Conservation (phyloP, 2,888 invertebrate species). For the Tuta absoluta region DNA sequence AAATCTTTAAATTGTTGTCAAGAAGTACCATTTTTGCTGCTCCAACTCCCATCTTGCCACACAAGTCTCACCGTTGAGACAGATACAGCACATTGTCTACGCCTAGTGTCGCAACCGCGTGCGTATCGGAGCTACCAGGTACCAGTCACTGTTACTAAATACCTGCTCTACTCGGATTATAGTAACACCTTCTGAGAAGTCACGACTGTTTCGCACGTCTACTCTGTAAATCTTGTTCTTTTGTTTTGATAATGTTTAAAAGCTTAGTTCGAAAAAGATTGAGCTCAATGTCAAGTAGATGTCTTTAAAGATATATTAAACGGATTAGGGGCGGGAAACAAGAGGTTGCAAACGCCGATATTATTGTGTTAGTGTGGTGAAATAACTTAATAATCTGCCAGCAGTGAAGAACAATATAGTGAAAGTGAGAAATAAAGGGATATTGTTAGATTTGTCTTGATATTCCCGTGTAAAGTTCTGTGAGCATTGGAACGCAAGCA, state of each 20-base stretch:
- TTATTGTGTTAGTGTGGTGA: too few species aligned
- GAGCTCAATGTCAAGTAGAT: neutral
- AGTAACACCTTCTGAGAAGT: slow-evolving; percentile 10
- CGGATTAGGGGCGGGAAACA: too few species aligned
- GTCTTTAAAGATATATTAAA: too few species aligned
- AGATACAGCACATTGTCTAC: slow-evolving; percentile 17
- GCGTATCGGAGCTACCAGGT: slow-evolving; percentile 16
- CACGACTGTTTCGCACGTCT: slow-evolving; percentile 16
- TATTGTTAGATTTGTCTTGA: too few species aligned
- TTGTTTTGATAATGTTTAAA: neutral
- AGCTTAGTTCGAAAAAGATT: neutral
- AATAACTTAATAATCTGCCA: too few species aligned
- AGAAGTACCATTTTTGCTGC: too few species aligned
- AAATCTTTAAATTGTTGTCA: too few species aligned
- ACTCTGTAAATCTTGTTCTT: neutral
- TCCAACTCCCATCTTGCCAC: slow-evolving; percentile 1
- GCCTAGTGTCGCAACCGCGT: neutral
- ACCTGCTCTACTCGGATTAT: neutral
- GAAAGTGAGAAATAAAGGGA: too few species aligned
- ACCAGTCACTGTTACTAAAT: slow-evolving; percentile 14
- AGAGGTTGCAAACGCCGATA: too few species aligned
- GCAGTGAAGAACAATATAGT: too few species aligned
- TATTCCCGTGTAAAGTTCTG: too few species aligned
- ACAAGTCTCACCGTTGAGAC: neutral
- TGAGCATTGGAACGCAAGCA: too few species aligned